Percentiles rank a stretch among this genome's conserved stretches.
Conservation (phyloP, 2,113 vertebrate genomes). For the Semicossyphus pulcher region DNA sequence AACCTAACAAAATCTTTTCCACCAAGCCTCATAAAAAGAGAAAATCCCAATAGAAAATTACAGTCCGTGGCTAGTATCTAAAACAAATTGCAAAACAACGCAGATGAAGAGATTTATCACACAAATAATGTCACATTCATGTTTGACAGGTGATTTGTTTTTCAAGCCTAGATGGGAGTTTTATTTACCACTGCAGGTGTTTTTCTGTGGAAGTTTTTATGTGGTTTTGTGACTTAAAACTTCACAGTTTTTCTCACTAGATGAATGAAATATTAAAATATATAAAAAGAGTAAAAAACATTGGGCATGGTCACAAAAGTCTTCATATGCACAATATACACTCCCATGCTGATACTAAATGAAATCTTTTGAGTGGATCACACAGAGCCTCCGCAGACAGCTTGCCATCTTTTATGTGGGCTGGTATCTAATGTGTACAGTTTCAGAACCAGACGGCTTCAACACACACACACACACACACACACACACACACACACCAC, state of each 20-base stretch:
- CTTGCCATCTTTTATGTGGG: slow-evolving; percentile 58
- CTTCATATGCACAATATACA: slow-evolving; percentile 4
- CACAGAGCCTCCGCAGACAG: slow-evolving; percentile 51
- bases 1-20: too few relatives aligned
- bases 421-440: slow-evolving; percentile 53
- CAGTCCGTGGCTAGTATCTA: too few relatives aligned
- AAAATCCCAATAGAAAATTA: too few relatives aligned
- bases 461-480: slow-evolving; percentile 33
- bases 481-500: slow-evolving; percentile 4
- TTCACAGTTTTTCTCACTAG: too few relatives aligned
- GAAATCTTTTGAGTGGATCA: slow-evolving; percentile 51
- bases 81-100: too few relatives aligned
- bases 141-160: neutral
- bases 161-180: neutral
- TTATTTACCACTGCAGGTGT: neutral
- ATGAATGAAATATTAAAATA: neutral
- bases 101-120: too few relatives aligned
- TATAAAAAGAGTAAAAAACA: neutral
- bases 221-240: too few relatives aligned
- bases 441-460: slow-evolving; percentile 61
- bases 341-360: slow-evolving; percentile 8
- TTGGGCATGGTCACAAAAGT: neutral
- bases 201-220: neutral
- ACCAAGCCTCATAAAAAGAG: too few relatives aligned
- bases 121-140: neutral